Evolutionary conservation across 2,888 invertebrate genomes (phyloP), one percentile per base, ranked within the genome.

Genomic region (Melolontha melolontha): DNA sequence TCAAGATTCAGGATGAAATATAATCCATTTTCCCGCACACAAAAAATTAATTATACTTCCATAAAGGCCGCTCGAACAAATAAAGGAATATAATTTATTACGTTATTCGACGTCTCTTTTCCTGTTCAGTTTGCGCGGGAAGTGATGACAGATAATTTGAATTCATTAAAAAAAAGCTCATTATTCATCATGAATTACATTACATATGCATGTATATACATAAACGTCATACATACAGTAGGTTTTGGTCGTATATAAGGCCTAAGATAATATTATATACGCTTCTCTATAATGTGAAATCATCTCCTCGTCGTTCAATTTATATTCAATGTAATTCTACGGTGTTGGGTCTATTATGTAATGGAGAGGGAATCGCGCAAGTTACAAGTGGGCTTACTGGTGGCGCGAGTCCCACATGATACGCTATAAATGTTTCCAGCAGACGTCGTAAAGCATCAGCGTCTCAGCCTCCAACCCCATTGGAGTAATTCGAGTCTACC

Each of bases 401-500:
- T 51, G 59, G 65, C 59, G 44, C 47, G 59, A 52, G 51, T 57
- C 59, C 59, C 65, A 69, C 52, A 69, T 66, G 65, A 69, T 66
- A 63, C 62, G 52, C 44, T 49, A 49, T 66, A 69, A 69, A 66
- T 59, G 69, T 65, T 69, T 29, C 52, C 54, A 54, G 62, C 62
- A 69, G 69, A 59, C 59, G 57, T 66, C 69, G 66, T 69, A 69
- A 69, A 69, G 52, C 62, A 62, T 62, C 59, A 66, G 47, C 55
- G 34, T 55, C 62, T 54, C 52, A 49, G 47, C 68, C 49, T 42
- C 55, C 64, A 54, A 55, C 49, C 64, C 68, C 42, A 63, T 34
- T 54, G n/a, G 22, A 40, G 64, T 68, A 68, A 68, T 64, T 68
- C 47, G 68, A 68, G 64, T 41, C 63, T 47, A 44, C 41, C 52